These are phyloP conservation scores for Salvelinus fontinalis DNA, from an alignment of 2,113 vertebrate species.

Conservation along the genomic window DNA sequence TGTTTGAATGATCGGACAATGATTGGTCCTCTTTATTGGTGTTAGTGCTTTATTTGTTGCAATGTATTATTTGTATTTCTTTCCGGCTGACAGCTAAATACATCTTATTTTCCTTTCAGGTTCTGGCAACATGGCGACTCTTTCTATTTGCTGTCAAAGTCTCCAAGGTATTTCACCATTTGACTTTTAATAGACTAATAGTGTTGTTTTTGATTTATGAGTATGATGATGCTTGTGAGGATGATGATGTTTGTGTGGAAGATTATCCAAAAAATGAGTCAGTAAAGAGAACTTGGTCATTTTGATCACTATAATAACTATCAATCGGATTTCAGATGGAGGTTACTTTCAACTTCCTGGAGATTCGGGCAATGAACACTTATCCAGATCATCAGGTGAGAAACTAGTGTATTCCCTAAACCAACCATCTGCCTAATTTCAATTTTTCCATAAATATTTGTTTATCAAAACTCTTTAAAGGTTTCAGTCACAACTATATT, in stretches of 20 bases:
- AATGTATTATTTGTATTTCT: conserved; percentile 52
- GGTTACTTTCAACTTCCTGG: conserved; percentile 78
- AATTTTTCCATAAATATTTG: not conserved
- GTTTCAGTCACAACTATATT: no score
- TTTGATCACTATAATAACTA: conserved; percentile 3
- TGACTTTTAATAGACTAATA: not conserved
- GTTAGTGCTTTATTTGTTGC: conserved; percentile 54
- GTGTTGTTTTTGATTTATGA: not conserved
- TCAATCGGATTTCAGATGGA: conserved; percentile 61
- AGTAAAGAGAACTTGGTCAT: not conserved
- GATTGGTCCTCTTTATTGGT: conserved; percentile 55
- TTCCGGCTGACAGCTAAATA: conserved; percentile 59
- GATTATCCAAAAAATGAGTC: not conserved
- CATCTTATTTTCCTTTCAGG: conserved; percentile 63
- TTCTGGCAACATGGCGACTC: conserved; percentile 84
- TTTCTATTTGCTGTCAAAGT: conserved; percentile 86
- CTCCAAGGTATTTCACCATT: conserved; percentile 79
- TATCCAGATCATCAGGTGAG: conserved; percentile 74
- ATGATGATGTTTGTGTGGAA: not conserved
- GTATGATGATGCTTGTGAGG: conserved; percentile 4
- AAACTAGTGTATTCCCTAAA: not conserved
- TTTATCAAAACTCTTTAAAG: no score
- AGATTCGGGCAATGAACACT: conserved; percentile 77
- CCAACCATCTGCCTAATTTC: no score
- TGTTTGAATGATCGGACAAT: conserved; percentile 41